Conservation (phyloP, 2,113 vertebrate genomes). For the Eira barbara region DNA sequence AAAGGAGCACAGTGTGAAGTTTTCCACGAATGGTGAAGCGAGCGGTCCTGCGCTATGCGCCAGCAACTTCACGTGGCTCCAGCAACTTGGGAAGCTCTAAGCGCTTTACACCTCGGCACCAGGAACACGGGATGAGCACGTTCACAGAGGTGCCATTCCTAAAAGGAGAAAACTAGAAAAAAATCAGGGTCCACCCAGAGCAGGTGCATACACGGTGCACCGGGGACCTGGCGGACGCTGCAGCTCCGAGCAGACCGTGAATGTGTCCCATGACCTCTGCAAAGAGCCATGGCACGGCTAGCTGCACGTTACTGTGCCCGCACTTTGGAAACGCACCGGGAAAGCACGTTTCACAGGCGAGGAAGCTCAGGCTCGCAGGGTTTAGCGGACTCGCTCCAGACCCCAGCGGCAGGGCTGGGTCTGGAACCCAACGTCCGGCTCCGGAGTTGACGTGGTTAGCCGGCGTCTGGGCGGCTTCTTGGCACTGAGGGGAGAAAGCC, state of each 20-base stretch:
- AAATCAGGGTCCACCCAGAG: too few species aligned
- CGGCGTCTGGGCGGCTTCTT: background rate
- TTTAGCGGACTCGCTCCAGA: background rate
- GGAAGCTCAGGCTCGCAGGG: background rate
- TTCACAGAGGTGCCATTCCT: background rate
- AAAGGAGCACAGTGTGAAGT: background rate
- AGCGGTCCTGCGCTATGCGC: background rate
- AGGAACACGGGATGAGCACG: background rate
- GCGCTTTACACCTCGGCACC: background rate
- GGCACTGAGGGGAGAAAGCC: background rate
- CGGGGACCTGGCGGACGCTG: background rate
- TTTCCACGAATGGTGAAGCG: background rate
- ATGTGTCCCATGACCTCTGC: too few species aligned
- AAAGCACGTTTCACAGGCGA: background rate
- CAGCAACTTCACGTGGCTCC: background rate
- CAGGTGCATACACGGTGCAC: background rate
- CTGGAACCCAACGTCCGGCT: accelerated
- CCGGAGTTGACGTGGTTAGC: too few species aligned
- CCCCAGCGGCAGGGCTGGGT: accelerated
- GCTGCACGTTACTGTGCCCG: background rate
- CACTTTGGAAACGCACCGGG: accelerated
- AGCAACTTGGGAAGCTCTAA: background rate
- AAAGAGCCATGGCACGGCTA: accelerated
- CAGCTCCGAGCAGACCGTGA: background rate
- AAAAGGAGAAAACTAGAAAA: too few species aligned